A percentile compares a stretch with the other conserved stretches of the same genome.
Evolutionary conservation across 1,140 invertebrate genomes (phyloP).

Genomic region (Rhynchophorus ferrugineus): DNA sequence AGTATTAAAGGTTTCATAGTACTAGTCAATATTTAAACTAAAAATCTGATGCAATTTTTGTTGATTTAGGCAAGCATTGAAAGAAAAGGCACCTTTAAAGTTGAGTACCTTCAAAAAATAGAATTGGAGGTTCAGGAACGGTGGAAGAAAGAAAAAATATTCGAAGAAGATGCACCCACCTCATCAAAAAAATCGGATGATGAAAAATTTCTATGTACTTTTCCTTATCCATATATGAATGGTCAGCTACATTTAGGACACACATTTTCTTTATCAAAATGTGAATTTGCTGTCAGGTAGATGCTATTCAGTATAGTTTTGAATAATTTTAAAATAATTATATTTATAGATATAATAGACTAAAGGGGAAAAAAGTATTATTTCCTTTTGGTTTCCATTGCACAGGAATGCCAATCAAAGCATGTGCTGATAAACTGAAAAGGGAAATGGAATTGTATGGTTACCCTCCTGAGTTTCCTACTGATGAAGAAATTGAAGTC

Average conservation of each 20-base stretch:
- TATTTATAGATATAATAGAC: conserved; percentile 53
- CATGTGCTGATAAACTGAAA: conserved; percentile 96
- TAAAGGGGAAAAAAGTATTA: conserved; percentile 85
- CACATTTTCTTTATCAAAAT: conserved; percentile 95
- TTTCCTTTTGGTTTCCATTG: conserved; percentile 99
- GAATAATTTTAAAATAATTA: conserved; percentile 1
- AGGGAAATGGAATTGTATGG: conserved; percentile 90
- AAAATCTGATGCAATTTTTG: conserved; percentile 13
- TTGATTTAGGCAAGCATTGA: conserved; percentile 48
- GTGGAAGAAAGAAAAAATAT: conserved; percentile 74
- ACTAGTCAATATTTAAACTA: too few relatives aligned
- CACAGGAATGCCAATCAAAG: conserved; percentile 95
- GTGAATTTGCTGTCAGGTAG: conserved; percentile 89
- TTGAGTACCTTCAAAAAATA: conserved; percentile 82
- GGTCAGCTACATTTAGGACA: conserved; percentile 95
- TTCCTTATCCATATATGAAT: conserved; percentile 99
- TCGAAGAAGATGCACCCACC: conserved; percentile 71
- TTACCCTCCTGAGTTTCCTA: conserved; percentile 87
- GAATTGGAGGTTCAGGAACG: conserved; percentile 74
- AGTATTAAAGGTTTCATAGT: too few relatives aligned
- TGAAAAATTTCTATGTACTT: conserved; percentile 90
- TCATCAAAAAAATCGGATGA: conserved; percentile 46
- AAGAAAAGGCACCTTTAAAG: conserved; percentile 88
- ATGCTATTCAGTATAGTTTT: not conserved
- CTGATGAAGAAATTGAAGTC: conserved; percentile 43